These are phyloP conservation scores for Patella ulyssiponensis DNA, from an alignment of 2,888 invertebrate genomes.

Conservation along the genomic window DNA sequence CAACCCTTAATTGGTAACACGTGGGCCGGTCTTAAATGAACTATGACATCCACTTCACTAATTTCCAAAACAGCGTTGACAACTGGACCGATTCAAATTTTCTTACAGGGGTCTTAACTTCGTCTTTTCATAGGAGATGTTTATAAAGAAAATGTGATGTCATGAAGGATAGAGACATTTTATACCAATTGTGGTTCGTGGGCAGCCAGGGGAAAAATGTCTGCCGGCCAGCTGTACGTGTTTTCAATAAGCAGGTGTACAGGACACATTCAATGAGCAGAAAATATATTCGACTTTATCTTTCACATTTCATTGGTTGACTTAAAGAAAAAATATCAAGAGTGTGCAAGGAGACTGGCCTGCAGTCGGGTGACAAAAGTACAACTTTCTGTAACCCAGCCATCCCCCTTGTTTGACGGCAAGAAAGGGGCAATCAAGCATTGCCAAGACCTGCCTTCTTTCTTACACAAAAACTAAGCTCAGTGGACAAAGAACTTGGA, in stretches of 20 bases:
- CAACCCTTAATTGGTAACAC: too few relatives aligned
- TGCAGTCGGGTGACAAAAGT: conserved; percentile 1
- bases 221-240: neutral
- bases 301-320: conserved; percentile 2
- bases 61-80: neutral
- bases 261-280: neutral
- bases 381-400: neutral
- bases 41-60: too few relatives aligned
- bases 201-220: neutral
- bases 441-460: conserved; percentile 7
- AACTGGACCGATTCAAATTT: conserved; percentile 6
- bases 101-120: neutral
- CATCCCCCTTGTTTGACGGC: neutral
- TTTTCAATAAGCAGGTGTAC: conserved; percentile 9
- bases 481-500: conserved; percentile 1
- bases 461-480: conserved; percentile 1
- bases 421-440: conserved; percentile 7
- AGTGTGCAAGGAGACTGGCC: conserved; percentile 7
- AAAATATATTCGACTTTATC: conserved; percentile 4
- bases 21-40: too few relatives aligned
- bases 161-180: too few relatives aligned
- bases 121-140: too few relatives aligned
- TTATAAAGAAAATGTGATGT: too few relatives aligned
- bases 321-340: neutral
- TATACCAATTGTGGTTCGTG: too few relatives aligned